phyloP scores from a whole-genome alignment of 2,113 vertebrate species.

The Takifugu flavidus region DNA sequence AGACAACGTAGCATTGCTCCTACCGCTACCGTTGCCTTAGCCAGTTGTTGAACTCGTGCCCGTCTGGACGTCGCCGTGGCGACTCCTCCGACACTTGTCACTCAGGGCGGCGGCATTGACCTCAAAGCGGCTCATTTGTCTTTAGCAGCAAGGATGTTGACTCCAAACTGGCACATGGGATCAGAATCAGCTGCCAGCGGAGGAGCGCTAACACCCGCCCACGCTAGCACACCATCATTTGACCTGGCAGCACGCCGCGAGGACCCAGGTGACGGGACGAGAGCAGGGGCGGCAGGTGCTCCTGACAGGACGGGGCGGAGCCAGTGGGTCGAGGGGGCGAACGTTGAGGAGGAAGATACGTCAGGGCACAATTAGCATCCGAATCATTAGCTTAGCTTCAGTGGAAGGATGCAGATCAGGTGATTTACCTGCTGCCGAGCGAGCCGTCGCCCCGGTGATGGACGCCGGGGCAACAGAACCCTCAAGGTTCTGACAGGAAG shows the following conservation, averaged over 20 bases:
- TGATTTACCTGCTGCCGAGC: not conserved
- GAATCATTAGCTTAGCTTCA: too few species aligned
- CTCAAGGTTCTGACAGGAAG: too few species aligned
- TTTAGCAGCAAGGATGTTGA: slow-evolving; percentile 32
- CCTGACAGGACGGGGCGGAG: too few species aligned
- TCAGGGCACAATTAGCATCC: too few species aligned
- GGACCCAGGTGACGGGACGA: slow-evolving; percentile 29
- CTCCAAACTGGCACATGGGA: slow-evolving; percentile 56
- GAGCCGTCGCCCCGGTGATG: too few species aligned
- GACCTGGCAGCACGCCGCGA: not conserved
- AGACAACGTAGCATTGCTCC: too few species aligned
- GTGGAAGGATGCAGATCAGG: too few species aligned
- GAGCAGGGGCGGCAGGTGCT: too few species aligned
- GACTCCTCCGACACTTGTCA: not conserved
- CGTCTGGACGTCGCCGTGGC: too few species aligned
- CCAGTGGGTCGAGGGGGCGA: slow-evolving; percentile 39
- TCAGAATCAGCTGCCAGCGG: slow-evolving; percentile 46
- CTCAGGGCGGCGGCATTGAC: slow-evolving; percentile 31
- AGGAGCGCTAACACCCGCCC: slow-evolving; percentile 46
- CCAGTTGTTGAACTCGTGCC: too few species aligned
- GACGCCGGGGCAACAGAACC: too few species aligned
- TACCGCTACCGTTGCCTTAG: too few species aligned
- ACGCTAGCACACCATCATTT: slow-evolving; percentile 30
- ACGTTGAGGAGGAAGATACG: slow-evolving; percentile 8
- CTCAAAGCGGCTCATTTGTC: slow-evolving; percentile 42